A percentile compares a stretch with the other conserved stretches of the same genome.
phyloP scores from a whole-genome alignment of 2,888 invertebrate species.

The Campoplex nolae region DNA sequence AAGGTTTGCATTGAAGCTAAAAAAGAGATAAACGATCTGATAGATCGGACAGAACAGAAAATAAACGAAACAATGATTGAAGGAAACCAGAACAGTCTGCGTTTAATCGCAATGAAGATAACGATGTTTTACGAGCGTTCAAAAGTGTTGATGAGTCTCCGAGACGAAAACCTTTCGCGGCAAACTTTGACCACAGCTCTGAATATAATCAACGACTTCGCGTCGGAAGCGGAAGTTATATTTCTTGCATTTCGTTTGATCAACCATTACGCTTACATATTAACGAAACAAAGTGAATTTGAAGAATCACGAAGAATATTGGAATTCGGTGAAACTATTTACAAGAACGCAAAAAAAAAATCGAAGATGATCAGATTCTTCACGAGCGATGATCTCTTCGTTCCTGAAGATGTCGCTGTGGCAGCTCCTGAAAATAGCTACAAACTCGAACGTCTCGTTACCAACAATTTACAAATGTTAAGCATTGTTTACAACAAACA shows the following conservation, averaged over 20 bases:
- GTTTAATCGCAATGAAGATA: slow-evolving; percentile 69
- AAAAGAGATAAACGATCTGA: slow-evolving; percentile 53
- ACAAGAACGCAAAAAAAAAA: slow-evolving; percentile 83
- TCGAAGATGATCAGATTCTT: slow-evolving; percentile 82
- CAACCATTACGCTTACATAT: slow-evolving; percentile 87
- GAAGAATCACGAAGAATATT: slow-evolving; percentile 85
- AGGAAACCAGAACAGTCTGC: slow-evolving; percentile 29
- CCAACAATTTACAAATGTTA: slow-evolving; percentile 88
- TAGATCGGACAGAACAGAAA: slow-evolving; percentile 56
- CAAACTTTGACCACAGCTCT: slow-evolving; percentile 62
- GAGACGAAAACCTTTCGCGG: slow-evolving; percentile 63
- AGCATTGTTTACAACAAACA: slow-evolving; percentile 87
- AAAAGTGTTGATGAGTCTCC: slow-evolving; percentile 64
- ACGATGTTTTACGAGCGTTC: slow-evolving; percentile 70
- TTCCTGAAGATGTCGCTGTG: slow-evolving; percentile 72
- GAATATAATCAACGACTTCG: slow-evolving; percentile 56
- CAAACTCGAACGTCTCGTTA: slow-evolving; percentile 87
- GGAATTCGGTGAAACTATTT: slow-evolving; percentile 85
- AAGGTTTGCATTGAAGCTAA: not conserved
- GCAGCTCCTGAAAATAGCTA: slow-evolving; percentile 84
- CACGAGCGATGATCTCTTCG: slow-evolving; percentile 86
- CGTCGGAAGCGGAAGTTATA: slow-evolving; percentile 65
- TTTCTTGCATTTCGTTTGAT: slow-evolving; percentile 87
- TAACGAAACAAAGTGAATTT: slow-evolving; percentile 86
- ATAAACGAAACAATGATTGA: slow-evolving; percentile 47